Base-by-base conservation (phyloP, 2,113 vertebrate genomes). In the Pseudolaguvia tuberculata region DNA sequence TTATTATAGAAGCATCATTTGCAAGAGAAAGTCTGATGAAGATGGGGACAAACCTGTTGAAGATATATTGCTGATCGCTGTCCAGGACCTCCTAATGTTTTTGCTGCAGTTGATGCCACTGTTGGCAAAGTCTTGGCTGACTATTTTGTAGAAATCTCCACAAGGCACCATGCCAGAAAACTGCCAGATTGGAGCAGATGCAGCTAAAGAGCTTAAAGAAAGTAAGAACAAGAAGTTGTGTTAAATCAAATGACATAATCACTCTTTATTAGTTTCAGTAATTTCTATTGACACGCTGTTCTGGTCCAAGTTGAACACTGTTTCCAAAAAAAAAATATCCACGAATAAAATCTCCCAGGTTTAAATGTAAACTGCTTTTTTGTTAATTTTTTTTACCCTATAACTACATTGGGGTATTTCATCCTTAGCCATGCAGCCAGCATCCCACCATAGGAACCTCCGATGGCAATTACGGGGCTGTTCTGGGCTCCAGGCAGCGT, bases 401-500 rank as follows among this genome's bases (percentile, higher is more conserved):
- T 87, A 51, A 97, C 93, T 61, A 92, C 4, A 35, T 94, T 91
- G 55, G 96, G 95, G 79, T 96, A 99, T 78, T 99, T 99, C 95
- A 98, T 99, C 85, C 97, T 91, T 81, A 99, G 86, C 96, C 96
- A 99, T 57, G 96, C 95, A 3, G 96, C 88, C 29, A 99, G 91
- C 96, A 98, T 95, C 58, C 97, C 96, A 21, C 96, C 96, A 0
- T 98, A 99, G 10, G 96, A 98, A 0, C 96, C 96, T 35, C 96
- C 96, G 0, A 99, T n/a, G 17, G 95, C 92, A 47, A 99, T 93
- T 71, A 96, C 93, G 1, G 95, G 92, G 68, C 95, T 96, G 50
- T 88, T 73, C 77, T 47, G 80, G 17, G 92, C 90, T 81, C 90
- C 92, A 2, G 88, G 83, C 31, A 87, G 62, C 12, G 71, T 90